These are phyloP conservation scores for Scotopteryx bipunctaria DNA, from an alignment of 2,888 invertebrate genomes.

Conservation along the genomic window DNA sequence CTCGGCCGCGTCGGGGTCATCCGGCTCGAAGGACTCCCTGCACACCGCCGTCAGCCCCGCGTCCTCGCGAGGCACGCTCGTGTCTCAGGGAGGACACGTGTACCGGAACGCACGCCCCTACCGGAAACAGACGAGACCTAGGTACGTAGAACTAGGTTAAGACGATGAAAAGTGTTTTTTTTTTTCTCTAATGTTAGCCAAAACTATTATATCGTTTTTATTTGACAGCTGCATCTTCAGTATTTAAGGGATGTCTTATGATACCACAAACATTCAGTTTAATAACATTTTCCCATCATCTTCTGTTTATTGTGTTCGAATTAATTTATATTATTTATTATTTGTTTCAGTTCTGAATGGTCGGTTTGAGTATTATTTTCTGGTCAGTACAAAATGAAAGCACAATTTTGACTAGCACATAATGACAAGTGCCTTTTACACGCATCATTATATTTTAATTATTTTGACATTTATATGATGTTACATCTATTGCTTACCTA, in stretches of 20 bases:
- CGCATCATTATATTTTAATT: conserved; percentile 8
- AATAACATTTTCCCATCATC: background rate
- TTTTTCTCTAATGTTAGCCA: too few species aligned
- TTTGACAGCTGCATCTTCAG: too few species aligned
- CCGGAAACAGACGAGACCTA: conserved; percentile 51
- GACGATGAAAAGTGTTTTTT: too few species aligned
- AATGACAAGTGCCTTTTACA: conserved; percentile 6
- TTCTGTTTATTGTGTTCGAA: conserved; percentile 24
- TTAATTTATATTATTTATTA: conserved; percentile 44
- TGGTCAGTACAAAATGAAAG: conserved; percentile 46
- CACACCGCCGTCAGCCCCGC: conserved; percentile 65
- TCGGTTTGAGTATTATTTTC: conserved; percentile 56
- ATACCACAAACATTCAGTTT: background rate
- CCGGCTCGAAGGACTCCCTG: conserved; percentile 55
- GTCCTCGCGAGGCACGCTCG: conserved; percentile 81
- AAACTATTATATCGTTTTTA: too few species aligned
- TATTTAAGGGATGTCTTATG: too few species aligned
- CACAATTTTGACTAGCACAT: conserved; percentile 37
- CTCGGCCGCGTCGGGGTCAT: conserved; percentile 45
- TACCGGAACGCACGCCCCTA: conserved; percentile 78
- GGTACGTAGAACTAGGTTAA: conserved; percentile 43
- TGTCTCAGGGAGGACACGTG: conserved; percentile 79
- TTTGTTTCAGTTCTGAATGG: conserved; percentile 79
- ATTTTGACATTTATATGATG: conserved; percentile 11
- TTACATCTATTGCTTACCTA: too few species aligned